Conservation (phyloP, 2,113 vertebrate genomes). For the Hippocampus barbouri region DNA sequence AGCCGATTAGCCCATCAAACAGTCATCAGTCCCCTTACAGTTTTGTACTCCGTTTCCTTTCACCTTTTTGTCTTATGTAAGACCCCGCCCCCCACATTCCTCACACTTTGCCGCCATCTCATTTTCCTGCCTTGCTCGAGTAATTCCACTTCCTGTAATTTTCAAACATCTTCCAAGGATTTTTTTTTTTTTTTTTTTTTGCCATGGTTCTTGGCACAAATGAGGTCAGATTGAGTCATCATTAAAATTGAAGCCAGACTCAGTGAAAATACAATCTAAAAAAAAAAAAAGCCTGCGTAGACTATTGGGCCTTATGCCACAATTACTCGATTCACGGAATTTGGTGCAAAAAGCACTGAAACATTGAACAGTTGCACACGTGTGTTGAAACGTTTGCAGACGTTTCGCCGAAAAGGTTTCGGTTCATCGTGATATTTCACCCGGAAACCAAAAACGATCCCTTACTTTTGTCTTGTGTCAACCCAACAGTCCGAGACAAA, state of each 20-base stretch:
- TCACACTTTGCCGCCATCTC: conserved; percentile 48
- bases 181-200: too few species aligned
- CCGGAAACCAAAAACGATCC: too few species aligned
- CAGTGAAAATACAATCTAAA: not conserved
- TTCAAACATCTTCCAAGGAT: conserved; percentile 25
- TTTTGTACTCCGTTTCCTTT: conserved; percentile 41
- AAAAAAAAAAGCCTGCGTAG: too few species aligned
- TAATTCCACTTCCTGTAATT: conserved; percentile 18
- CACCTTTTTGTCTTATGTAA: conserved; percentile 18
- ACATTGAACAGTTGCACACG: too few species aligned
- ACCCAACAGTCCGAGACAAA: too few species aligned
- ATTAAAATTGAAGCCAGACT: conserved; percentile 26
- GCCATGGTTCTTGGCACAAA: conserved; percentile 28
- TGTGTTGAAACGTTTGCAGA: too few species aligned
- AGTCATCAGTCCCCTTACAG: conserved; percentile 51
- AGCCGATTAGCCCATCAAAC: conserved; percentile 50
- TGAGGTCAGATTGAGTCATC: conserved; percentile 16
- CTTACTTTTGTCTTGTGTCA: too few species aligned
- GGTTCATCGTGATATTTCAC: too few species aligned
- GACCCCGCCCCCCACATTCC: conserved; percentile 14
- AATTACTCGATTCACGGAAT: too few species aligned
- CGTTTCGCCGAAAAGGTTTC: too few species aligned
- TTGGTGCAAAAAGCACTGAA: too few species aligned
- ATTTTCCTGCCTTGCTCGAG: conserved; percentile 26
- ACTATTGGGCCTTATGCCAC: too few species aligned